Percentiles rank a stretch among this genome's conserved stretches.
These are phyloP conservation scores for Potamarius usumacintae DNA, from an alignment of 2,113 vertebrate genomes.

Conservation along the genomic window DNA sequence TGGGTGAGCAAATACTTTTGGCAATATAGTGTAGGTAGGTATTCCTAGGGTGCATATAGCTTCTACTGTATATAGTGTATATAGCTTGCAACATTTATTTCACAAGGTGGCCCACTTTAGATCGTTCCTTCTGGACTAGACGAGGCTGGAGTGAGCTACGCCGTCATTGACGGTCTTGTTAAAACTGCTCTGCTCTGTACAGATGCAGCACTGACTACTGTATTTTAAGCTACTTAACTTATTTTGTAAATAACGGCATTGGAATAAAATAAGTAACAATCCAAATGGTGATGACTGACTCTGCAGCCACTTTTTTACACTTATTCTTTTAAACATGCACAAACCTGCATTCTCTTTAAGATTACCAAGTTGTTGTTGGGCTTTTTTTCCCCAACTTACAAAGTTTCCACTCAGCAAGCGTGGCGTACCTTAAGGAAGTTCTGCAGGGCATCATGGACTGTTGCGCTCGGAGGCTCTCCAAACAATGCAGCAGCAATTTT, in stretches of 20 bases:
- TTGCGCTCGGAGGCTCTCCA: slow-evolving; percentile 86
- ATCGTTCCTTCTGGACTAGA: too few relatives aligned
- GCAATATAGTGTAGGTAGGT: too few relatives aligned
- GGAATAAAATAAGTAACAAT: not conserved
- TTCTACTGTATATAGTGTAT: too few relatives aligned
- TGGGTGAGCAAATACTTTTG: too few relatives aligned
- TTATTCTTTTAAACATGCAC: not conserved
- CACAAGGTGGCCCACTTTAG: too few relatives aligned
- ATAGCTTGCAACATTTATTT: too few relatives aligned
- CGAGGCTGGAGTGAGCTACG: too few relatives aligned
- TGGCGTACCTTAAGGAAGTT: slow-evolving; percentile 86
- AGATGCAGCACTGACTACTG: not conserved
- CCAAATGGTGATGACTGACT: not conserved
- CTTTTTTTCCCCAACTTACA: too few relatives aligned
- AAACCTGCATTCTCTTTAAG: not conserved
- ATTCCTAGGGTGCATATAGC: too few relatives aligned
- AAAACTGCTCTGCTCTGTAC: not conserved
- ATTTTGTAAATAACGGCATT: not conserved
- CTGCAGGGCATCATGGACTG: slow-evolving; percentile 83
- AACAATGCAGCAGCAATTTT: slow-evolving; percentile 91
- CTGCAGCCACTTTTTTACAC: not conserved
- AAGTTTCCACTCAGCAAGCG: not conserved
- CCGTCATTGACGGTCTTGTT: too few relatives aligned
- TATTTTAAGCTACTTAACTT: not conserved
- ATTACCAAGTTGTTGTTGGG: not conserved